Evolutionary conservation across 1,140 invertebrate species (phyloP).

Genomic region (Elymnias hypermnestra): DNA sequence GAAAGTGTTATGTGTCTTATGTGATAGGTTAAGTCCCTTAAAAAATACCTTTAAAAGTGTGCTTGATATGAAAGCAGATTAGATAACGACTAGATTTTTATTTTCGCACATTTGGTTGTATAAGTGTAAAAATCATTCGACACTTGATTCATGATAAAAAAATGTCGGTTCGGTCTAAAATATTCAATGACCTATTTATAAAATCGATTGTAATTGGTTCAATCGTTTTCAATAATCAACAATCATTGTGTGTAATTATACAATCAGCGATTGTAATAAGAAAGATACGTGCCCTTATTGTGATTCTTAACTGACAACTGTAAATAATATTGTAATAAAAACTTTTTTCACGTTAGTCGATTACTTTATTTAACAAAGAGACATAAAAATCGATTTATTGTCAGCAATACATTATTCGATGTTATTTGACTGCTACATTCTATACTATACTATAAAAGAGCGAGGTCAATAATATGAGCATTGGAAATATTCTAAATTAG

Average conservation of each 20-base stretch:
- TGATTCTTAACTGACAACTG: background rate
- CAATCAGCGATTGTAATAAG: background rate
- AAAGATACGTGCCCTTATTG: conserved; percentile 23
- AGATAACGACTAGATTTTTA: too few relatives aligned
- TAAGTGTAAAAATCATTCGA: background rate
- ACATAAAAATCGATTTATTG: too few relatives aligned
- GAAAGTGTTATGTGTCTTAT: too few relatives aligned
- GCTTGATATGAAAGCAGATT: background rate
- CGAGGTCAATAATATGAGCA: too few relatives aligned
- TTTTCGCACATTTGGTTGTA: too few relatives aligned
- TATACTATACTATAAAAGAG: too few relatives aligned
- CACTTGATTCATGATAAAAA: background rate
- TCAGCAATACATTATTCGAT: too few relatives aligned
- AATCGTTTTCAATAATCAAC: background rate
- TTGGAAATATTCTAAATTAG: too few relatives aligned
- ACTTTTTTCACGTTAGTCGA: too few relatives aligned
- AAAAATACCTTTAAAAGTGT: background rate
- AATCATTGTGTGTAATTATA: background rate
- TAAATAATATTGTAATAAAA: too few relatives aligned
- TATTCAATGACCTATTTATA: conserved; percentile 11
- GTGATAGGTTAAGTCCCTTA: background rate
- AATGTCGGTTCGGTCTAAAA: background rate
- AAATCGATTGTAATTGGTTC: conserved; percentile 1
- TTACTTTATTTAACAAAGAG: too few relatives aligned
- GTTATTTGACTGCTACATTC: too few relatives aligned